These are phyloP conservation scores for Cheilosia vernalis DNA, from an alignment of 2,888 invertebrate species.

Conservation along the genomic window DNA sequence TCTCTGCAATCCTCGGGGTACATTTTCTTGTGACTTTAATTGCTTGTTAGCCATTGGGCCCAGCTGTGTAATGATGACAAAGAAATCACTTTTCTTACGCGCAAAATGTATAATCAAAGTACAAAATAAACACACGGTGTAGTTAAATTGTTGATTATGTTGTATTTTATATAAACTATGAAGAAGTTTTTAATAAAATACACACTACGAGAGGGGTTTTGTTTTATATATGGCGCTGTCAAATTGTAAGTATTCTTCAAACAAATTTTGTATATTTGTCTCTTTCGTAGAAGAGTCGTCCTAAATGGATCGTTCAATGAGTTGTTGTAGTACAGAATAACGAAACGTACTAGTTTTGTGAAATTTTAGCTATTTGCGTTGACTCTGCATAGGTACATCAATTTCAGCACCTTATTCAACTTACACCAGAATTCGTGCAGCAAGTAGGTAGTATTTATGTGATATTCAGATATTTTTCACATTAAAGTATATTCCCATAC, in stretches of 20 bases:
- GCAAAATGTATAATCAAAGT: slow-evolving; percentile 4
- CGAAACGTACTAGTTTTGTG: too few species aligned
- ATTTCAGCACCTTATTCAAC: too few species aligned
- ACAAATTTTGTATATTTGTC: background rate
- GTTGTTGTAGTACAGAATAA: too few species aligned
- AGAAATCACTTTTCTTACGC: slow-evolving; percentile 25
- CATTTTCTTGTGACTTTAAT: slow-evolving; percentile 40
- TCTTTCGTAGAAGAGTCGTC: background rate
- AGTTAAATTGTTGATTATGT: background rate
- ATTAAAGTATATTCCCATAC: too few species aligned
- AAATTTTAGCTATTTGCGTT: too few species aligned
- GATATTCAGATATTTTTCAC: too few species aligned
- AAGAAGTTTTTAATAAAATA: slow-evolving; percentile 56
- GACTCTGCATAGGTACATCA: too few species aligned
- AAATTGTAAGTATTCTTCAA: background rate
- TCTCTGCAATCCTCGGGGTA: slow-evolving; percentile 58
- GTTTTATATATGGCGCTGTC: slow-evolving; percentile 65
- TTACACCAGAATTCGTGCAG: too few species aligned
- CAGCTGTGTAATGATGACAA: slow-evolving; percentile 42
- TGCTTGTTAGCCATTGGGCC: slow-evolving; percentile 66
- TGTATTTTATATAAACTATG: slow-evolving; percentile 36
- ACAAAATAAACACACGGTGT: background rate
- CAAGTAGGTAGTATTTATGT: too few species aligned
- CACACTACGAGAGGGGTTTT: slow-evolving; percentile 48
- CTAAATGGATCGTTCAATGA: background rate